A percentile compares a stretch with the other conserved stretches of the same genome.
Conservation (phyloP, 2,113 vertebrate species). For the Peucedramus taeniatus region DNA sequence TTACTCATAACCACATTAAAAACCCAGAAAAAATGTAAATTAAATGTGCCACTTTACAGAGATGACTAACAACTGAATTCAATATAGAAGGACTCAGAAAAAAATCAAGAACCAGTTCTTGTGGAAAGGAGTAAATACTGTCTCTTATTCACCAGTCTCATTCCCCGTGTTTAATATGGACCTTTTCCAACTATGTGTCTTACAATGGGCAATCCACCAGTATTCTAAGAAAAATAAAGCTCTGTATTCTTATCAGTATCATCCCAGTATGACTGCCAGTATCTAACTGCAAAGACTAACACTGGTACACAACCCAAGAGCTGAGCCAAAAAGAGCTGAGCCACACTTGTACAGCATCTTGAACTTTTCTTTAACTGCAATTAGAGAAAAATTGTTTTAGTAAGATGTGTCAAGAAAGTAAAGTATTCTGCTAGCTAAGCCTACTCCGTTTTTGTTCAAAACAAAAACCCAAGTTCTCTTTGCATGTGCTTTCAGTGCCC, state of each 20-base stretch:
- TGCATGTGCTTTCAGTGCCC: neutral
- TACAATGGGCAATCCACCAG: neutral
- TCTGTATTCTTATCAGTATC: neutral
- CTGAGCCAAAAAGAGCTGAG: neutral
- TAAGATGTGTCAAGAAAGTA: neutral
- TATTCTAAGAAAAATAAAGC: neutral
- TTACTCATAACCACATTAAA: neutral
- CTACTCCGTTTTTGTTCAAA: neutral
- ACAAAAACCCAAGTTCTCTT: neutral
- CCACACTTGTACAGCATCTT: neutral
- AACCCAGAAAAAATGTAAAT: neutral
- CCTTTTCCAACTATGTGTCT: neutral
- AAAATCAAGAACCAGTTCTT: neutral
- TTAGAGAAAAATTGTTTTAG: neutral
- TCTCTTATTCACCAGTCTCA: neutral
- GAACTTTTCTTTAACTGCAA: neutral
- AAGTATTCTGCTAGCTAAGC: neutral
- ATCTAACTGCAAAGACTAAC: neutral
- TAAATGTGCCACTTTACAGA: neutral
- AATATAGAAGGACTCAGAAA: neutral
- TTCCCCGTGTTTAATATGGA: neutral
- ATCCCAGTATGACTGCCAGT: neutral
- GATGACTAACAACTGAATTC: neutral
- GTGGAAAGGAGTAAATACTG: neutral
- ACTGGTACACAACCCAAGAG: neutral